These are phyloP conservation scores for Phaethon lepturus DNA, from an alignment of 2,113 vertebrate species.

Conservation along the genomic window DNA sequence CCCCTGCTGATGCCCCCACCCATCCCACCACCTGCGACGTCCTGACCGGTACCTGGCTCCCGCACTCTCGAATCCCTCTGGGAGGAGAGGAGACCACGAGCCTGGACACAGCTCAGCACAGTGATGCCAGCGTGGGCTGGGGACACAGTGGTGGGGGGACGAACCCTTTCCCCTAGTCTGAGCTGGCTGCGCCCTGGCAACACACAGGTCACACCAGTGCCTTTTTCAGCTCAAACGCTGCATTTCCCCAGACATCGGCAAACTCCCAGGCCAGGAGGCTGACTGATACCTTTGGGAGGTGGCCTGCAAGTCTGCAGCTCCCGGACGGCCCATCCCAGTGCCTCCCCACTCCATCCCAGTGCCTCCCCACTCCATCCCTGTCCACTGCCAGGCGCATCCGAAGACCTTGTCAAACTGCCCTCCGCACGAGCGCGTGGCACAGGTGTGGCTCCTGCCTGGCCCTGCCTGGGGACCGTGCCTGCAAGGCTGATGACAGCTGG, in stretches of 20 bases:
- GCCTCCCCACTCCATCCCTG: neutral
- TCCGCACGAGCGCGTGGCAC: neutral
- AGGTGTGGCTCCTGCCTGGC: neutral
- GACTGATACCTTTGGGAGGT: neutral
- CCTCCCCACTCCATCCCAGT: neutral
- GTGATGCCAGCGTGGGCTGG: accelerated
- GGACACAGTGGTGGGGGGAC: accelerated
- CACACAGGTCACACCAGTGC: neutral
- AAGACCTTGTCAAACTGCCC: neutral
- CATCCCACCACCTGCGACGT: neutral
- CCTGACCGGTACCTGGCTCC: neutral
- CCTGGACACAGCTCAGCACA: accelerated
- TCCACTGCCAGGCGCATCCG: neutral
- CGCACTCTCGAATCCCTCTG: neutral
- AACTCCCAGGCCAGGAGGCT: neutral
- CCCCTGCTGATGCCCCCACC: neutral
- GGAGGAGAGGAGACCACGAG: neutral
- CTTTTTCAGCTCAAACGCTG: neutral
- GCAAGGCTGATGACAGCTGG: neutral
- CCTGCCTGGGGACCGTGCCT: neutral
- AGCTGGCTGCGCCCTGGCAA: neutral
- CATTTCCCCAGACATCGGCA: accelerated
- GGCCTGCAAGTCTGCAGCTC: neutral
- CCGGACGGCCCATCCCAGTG: neutral
- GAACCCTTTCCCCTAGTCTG: neutral